Conservation (phyloP, 2,888 invertebrate species). For the Priocnemis perturbator region DNA sequence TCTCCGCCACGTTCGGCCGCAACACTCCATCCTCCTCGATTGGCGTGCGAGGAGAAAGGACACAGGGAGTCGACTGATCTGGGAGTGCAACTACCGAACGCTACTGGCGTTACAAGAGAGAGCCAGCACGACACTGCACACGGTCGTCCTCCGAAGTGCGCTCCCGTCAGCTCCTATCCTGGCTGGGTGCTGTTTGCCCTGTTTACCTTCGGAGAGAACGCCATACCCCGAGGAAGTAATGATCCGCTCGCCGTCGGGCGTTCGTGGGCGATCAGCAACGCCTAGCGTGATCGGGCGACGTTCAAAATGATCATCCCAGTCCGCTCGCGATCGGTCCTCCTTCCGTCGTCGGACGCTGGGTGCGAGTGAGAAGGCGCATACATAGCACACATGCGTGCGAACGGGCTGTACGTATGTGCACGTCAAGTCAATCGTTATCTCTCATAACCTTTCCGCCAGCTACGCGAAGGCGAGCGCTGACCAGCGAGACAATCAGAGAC, state of each 20-base stretch:
- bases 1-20: no score
- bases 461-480: slow-evolving; percentile 40
- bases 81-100: slow-evolving; percentile 32
- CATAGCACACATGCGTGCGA: slow-evolving; percentile 37
- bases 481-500: slow-evolving; percentile 41
- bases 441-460: slow-evolving; percentile 69
- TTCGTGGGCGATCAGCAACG: slow-evolving; percentile 1
- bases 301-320: slow-evolving; percentile 8
- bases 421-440: slow-evolving; percentile 72
- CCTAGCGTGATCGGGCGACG: slow-evolving; percentile 5
- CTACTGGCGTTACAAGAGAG: slow-evolving; percentile 23
- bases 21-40: no score
- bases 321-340: slow-evolving; percentile 27
- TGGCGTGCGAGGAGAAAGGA: no score
- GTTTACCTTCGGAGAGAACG: not conserved
- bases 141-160: no score
- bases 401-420: slow-evolving; percentile 48
- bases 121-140: slow-evolving; percentile 26
- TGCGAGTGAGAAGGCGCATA: slow-evolving; percentile 32
- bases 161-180: no score
- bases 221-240: not conserved
- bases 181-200: no score
- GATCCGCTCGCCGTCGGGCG: no score
- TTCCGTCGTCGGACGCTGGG: slow-evolving; percentile 23
- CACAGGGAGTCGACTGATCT: no score